Evolutionary conservation across 2,113 vertebrate species (phyloP).

Genomic region (Corythoichthys haematopterus): DNA sequence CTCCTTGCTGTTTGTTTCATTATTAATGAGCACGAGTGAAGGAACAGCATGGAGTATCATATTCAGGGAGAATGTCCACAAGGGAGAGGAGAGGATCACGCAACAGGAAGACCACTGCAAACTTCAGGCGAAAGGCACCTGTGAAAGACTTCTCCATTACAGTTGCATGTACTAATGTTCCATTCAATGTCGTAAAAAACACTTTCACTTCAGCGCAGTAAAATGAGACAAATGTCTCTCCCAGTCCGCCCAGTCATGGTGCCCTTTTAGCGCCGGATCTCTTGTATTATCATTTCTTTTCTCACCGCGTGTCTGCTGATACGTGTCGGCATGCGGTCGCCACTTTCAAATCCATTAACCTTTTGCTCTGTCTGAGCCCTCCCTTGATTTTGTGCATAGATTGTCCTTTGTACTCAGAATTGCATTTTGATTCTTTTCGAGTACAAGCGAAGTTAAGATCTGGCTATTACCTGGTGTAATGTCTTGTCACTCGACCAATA

Average conservation of each 20-base stretch:
- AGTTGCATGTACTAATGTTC: constrained; percentile 15
- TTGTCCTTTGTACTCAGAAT: constrained; percentile 1
- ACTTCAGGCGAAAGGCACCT: constrained; percentile 41
- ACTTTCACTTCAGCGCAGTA: not conserved
- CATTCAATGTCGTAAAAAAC: constrained; percentile 17
- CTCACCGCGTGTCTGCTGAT: constrained; percentile 41
- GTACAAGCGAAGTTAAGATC: not conserved
- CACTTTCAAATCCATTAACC: constrained; percentile 49
- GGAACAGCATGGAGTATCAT: constrained; percentile 49
- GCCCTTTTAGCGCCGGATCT: constrained; percentile 30
- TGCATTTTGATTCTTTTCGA: not conserved
- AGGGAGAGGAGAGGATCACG: constrained; percentile 28
- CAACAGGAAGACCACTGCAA: constrained; percentile 55
- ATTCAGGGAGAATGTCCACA: constrained; percentile 45
- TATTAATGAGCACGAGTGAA: constrained; percentile 63
- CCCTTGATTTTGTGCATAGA: not conserved
- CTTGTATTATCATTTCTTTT: constrained; percentile 18
- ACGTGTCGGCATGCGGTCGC: constrained; percentile 33
- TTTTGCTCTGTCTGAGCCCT: constrained; percentile 28
- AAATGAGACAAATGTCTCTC: constrained; percentile 9
- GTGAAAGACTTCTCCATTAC: constrained; percentile 35
- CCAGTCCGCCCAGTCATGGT: constrained; percentile 36
- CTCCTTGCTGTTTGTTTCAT: constrained; percentile 57
- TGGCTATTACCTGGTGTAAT: constrained; percentile 3
- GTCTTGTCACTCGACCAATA: constrained; percentile 8